These are phyloP conservation scores for Poecile atricapillus DNA, from an alignment of 2,113 vertebrate species.

Conservation along the genomic window DNA sequence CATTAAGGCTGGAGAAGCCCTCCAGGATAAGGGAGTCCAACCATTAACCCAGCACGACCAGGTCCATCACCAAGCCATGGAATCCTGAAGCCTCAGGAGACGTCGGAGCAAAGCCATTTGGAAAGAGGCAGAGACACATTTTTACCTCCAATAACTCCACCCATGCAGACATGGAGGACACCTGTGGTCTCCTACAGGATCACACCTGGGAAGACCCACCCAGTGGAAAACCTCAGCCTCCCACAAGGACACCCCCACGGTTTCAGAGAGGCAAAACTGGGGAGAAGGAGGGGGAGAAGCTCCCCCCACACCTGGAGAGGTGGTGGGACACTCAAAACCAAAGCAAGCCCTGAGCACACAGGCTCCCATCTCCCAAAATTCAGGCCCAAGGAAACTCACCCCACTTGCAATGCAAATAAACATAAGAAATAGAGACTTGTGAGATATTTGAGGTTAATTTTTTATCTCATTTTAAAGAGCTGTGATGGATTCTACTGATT, in stretches of 20 bases:
- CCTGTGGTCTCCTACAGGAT: neutral
- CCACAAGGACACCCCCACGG: neutral
- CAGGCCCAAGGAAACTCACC: neutral
- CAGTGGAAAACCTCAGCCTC: neutral
- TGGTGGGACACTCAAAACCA: neutral
- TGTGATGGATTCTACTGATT: neutral
- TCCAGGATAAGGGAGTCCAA: neutral
- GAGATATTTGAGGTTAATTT: neutral
- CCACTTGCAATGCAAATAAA: neutral
- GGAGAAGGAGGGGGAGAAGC: accelerated
- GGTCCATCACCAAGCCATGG: neutral
- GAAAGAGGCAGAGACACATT: accelerated
- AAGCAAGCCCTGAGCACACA: neutral
- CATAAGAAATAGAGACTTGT: neutral
- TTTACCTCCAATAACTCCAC: neutral
- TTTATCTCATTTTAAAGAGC: neutral
- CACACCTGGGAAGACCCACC: accelerated
- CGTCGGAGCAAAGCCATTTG: accelerated
- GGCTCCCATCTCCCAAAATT: neutral
- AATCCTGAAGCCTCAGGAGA: neutral
- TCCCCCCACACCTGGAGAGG: accelerated
- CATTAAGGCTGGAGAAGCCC: neutral
- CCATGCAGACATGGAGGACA: no score
- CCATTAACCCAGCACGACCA: neutral
- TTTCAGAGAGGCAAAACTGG: neutral